A percentile compares a stretch with the other conserved stretches of the same genome.
phyloP scores from a whole-genome alignment of 2,888 invertebrate species.

The Helicoverpa assulta region DNA sequence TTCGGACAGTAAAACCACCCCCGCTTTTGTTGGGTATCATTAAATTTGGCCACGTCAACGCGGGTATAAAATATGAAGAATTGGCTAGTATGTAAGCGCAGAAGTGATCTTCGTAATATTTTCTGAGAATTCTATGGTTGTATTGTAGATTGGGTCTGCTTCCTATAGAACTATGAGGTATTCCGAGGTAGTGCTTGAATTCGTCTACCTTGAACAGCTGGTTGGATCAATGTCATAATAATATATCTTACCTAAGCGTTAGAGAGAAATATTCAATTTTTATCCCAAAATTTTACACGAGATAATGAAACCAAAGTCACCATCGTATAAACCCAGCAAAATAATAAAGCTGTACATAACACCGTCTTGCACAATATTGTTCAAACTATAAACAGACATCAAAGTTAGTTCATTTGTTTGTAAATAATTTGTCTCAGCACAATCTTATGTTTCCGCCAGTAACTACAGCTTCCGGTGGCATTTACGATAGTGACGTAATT shows the following conservation, averaged over 20 bases:
- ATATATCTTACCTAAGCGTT: too few species aligned
- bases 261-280: neutral
- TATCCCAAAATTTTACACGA: neutral
- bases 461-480: slow-evolving; percentile 48
- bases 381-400: slow-evolving; percentile 37
- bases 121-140: neutral
- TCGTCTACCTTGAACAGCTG: too few species aligned
- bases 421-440: slow-evolving; percentile 49
- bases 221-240: too few species aligned
- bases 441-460: slow-evolving; percentile 50
- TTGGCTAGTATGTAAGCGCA: neutral
- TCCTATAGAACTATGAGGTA: too few species aligned
- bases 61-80: neutral
- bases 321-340: neutral
- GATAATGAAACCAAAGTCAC: neutral
- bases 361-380: neutral
- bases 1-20: neutral
- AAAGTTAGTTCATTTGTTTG: slow-evolving; percentile 42
- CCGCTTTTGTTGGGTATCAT: neutral
- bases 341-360: neutral
- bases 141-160: neutral
- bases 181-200: too few species aligned
- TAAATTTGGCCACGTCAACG: slow-evolving; percentile 20
- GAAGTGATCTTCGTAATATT: neutral
- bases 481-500: slow-evolving; percentile 46